phyloP scores from a whole-genome alignment of 2,113 vertebrate genomes.

The Propithecus coquereli region DNA sequence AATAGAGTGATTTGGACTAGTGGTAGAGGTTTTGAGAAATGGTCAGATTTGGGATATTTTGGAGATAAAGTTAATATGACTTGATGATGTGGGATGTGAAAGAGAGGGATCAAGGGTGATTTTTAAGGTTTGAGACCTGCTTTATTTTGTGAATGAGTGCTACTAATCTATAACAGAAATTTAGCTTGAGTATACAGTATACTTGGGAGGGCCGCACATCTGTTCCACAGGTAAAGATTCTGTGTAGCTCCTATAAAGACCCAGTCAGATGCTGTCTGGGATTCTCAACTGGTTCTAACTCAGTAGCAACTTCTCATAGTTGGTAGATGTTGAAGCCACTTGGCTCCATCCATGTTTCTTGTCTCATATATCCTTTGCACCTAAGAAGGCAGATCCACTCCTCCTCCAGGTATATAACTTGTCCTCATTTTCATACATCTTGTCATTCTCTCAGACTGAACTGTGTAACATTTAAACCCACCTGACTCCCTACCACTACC shows the following conservation, averaged over 20 bases:
- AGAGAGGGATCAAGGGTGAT: not conserved
- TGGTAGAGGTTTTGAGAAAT: not conserved
- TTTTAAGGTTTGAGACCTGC: not conserved
- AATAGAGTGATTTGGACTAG: not conserved
- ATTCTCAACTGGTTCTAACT: not conserved
- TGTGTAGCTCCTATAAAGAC: not conserved
- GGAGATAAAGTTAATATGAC: not conserved
- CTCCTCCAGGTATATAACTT: not conserved
- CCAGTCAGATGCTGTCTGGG: not conserved
- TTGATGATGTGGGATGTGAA: not conserved
- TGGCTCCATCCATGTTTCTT: not conserved
- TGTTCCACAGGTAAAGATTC: not conserved
- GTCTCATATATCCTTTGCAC: not conserved
- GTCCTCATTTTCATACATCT: not conserved
- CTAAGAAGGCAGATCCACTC: not conserved
- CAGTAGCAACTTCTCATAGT: not conserved
- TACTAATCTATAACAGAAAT: not conserved
- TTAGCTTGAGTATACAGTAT: not conserved
- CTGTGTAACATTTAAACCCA: not conserved
- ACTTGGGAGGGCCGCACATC: not conserved
- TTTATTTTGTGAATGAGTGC: constrained; percentile 3
- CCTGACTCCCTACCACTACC: not conserved
- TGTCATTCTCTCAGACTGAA: not conserved
- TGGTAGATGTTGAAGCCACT: not conserved
- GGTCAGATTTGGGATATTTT: constrained; percentile 19